Conservation (phyloP, 2,113 vertebrate species). For the Mohoua ochrocephala region DNA sequence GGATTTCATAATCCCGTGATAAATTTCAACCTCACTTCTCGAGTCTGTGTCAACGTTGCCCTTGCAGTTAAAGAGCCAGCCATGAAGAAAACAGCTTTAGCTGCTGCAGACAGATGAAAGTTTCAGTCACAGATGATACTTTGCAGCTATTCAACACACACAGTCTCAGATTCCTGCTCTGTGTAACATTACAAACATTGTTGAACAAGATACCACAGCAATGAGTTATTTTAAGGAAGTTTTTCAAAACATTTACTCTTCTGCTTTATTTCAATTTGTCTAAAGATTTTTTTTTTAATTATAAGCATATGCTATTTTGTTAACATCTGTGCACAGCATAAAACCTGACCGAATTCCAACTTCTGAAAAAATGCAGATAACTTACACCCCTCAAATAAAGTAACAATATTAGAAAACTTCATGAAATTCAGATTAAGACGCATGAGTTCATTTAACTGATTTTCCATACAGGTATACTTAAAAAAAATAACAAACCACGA, state of each 20-base stretch:
- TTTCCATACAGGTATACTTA: not conserved
- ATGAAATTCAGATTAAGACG: conserved; percentile 5
- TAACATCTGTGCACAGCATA: conserved; percentile 59
- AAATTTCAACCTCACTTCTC: conserved; percentile 14
- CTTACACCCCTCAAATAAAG: conserved; percentile 28
- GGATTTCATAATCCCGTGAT: conserved; percentile 8
- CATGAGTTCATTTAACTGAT: conserved; percentile 7
- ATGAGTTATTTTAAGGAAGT: conserved; percentile 79
- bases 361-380: conserved; percentile 55
- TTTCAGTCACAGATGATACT: conserved; percentile 30
- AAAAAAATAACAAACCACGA: not conserved
- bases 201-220: conserved; percentile 71
- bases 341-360: conserved; percentile 52
- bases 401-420: conserved; percentile 29
- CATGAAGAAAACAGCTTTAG: not conserved
- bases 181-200: conserved; percentile 69
- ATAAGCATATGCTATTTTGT: conserved; percentile 73
- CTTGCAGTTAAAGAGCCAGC: not conserved
- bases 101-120: conserved; percentile 48
- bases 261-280: conserved; percentile 82
- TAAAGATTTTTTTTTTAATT: conserved; percentile 75
- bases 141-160: conserved; percentile 41
- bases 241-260: conserved; percentile 82
- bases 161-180: conserved; percentile 61
- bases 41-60: not conserved